Base-by-base conservation (phyloP, 2,888 invertebrate species). In the Platypus cylindrus region DNA sequence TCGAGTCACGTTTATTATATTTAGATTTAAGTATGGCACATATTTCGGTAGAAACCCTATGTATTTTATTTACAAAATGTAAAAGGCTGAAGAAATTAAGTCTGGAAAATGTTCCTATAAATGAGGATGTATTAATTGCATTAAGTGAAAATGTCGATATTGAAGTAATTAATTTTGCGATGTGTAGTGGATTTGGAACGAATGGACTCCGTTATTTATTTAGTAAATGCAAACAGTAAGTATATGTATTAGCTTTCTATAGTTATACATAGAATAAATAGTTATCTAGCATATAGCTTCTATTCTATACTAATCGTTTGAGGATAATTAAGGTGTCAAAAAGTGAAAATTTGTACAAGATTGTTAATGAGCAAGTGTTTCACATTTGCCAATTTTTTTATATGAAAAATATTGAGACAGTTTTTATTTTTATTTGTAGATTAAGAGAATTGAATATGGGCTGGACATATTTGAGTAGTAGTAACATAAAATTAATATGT, bases 21-120 rank as follows among this genome's bases (percentile, higher is more conserved):
- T 62, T 93, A 41, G 93, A 93, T 60, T 66, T 93, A 8, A 86
- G 87, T 53, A 82, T 90, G 78, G 71, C 78, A 0, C 66, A 73
- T 1, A 68, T 85, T 17, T 69, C 75, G 11, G 49, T 64, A 0
- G 47, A 54, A 1, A 73, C 73, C 1, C 58, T 84, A n/a, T 65
- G 66, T 48, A 56, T 58, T 22, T 55, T 75, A 12, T 65, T 93
- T 20, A 59, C 63, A 2, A 67, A 73, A 4, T 90, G 89, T 58
- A 67, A 68, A 3, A 64, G 69, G 8, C 64, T 93, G 18, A 75
- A 73, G 52, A 91, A 90, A 56, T 64, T 93, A 3, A 91, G 91
- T 48, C 59, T 93, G 34, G 94, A 94, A 59, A 78, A 79, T 49
- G 74, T 84, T 13, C 58, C 60, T 5, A 40, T 91, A 0, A 72